phyloP scores from a whole-genome alignment of 2,888 invertebrate species.

The Eretmocerus hayati region DNA sequence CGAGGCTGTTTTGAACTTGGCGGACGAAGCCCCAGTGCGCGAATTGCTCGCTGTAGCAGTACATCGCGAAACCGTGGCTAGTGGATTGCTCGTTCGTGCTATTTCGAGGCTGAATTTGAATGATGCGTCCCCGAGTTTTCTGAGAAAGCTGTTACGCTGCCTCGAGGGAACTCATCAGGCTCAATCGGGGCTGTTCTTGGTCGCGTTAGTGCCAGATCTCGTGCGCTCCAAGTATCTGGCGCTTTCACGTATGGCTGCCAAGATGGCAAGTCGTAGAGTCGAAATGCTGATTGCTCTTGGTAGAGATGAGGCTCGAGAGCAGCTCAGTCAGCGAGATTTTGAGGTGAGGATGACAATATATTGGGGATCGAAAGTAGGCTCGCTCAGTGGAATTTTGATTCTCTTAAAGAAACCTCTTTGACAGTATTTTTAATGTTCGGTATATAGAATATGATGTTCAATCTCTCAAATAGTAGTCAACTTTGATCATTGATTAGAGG shows the following conservation, averaged over 20 bases:
- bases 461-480: too few species aligned
- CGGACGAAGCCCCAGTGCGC: constrained; percentile 59
- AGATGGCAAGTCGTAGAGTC: constrained; percentile 64
- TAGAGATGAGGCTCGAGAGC: constrained; percentile 55
- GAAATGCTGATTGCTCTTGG: constrained; percentile 60
- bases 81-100: constrained; percentile 65
- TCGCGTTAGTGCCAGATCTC: constrained; percentile 57
- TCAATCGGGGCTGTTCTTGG: constrained; percentile 67
- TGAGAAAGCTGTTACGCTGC: constrained; percentile 62
- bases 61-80: constrained; percentile 59
- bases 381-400: too few species aligned
- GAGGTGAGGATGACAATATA: constrained; percentile 12
- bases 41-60: constrained; percentile 56
- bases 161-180: constrained; percentile 61
- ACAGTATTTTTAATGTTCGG: not conserved
- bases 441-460: too few species aligned
- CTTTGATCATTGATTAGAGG: too few species aligned
- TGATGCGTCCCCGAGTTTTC: constrained; percentile 53
- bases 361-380: too few species aligned
- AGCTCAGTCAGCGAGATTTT: constrained; percentile 64
- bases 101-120: constrained; percentile 53
- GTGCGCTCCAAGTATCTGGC: constrained; percentile 63
- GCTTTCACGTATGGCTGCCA: constrained; percentile 61
- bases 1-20: constrained; percentile 58
- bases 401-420: too few species aligned